Evolutionary conservation across 1,140 invertebrate genomes (phyloP), one percentile per base, ranked within the genome.

Genomic region (Drosophila willistoni): DNA sequence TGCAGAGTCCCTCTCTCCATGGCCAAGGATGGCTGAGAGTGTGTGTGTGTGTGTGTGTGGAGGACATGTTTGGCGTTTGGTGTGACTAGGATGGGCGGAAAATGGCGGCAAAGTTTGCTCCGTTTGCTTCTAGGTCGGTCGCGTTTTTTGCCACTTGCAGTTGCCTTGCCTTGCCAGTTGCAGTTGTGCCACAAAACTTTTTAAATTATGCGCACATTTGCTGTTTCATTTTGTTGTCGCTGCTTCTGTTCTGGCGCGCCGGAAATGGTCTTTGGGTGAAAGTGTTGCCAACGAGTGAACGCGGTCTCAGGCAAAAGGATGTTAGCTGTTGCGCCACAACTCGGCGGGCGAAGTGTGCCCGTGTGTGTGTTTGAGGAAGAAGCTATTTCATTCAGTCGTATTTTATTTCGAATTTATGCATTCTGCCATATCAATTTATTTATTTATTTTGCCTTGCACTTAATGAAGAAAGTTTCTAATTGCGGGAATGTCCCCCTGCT

Each of bases 201-300:
- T 86, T 86, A 86, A 86, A 87, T 86, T 86, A 86, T 86, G 83
- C 83, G 83, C 83, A 86, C 83, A 86, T 86, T 86, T 89, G 77
- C 84, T 81, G 73, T 79, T 80, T 73, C 70, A 59, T 74, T 65
- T 69, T 74, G 73, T 63, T 75, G 42, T 13, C 29, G 47, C 67
- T 39, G 36, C 36, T 39, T 39, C 36, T 13, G 36, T 60, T 78
- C 73, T 81, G 81, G 77, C 77, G 69, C 77, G 75, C 59, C 83
- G 83, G 83, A 86, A 77, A 87, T 86, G 79, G 84, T 86, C 84
- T 86, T 89, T 86, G 83, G 79, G 76, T 81, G 83, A 89, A 86
- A 86, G 83, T 86, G 84, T 86, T 86, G 79, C 74, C 73, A 42
- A 39, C 47, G 55, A 17, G 39, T 17, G 7, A 25, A 10, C 14